These are phyloP conservation scores for Myzus persicae DNA, from an alignment of 1,140 invertebrate genomes.

Conservation along the genomic window DNA sequence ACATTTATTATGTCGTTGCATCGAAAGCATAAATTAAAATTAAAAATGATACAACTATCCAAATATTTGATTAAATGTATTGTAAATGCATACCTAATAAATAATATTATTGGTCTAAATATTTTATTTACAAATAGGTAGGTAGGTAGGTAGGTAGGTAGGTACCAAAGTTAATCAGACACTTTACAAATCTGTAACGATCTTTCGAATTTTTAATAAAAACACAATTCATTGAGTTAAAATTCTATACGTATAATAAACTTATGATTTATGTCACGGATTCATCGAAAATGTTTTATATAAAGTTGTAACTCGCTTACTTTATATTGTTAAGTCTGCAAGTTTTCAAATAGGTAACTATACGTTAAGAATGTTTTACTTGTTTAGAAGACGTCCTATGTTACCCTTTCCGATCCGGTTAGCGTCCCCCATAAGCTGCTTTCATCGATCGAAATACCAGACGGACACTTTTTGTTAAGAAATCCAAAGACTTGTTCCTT, in stretches of 20 bases:
- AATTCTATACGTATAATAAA: background rate
- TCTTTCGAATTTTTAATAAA: background rate
- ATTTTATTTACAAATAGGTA: background rate
- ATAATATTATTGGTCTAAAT: no score
- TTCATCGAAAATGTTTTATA: background rate
- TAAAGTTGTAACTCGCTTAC: background rate
- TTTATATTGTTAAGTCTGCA: background rate
- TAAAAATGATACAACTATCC: no score
- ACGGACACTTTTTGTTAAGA: background rate
- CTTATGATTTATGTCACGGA: background rate
- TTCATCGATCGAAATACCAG: conserved; percentile 14
- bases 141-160: no score
- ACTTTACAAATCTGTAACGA: background rate
- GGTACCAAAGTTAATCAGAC: background rate
- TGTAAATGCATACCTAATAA: no score
- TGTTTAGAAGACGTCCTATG: background rate
- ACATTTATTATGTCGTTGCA: no score
- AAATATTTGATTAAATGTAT: no score
- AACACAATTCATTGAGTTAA: background rate
- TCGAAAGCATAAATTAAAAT: no score
- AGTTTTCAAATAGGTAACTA: background rate
- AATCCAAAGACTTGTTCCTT: background rate
- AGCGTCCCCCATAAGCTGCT: background rate
- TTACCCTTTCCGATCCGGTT: background rate
- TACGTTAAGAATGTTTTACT: background rate